A percentile compares a stretch with the other conserved stretches of the same genome.
phyloP scores from a whole-genome alignment of 2,797 vertebrate genomes.

The Sciurus carolinensis region DNA sequence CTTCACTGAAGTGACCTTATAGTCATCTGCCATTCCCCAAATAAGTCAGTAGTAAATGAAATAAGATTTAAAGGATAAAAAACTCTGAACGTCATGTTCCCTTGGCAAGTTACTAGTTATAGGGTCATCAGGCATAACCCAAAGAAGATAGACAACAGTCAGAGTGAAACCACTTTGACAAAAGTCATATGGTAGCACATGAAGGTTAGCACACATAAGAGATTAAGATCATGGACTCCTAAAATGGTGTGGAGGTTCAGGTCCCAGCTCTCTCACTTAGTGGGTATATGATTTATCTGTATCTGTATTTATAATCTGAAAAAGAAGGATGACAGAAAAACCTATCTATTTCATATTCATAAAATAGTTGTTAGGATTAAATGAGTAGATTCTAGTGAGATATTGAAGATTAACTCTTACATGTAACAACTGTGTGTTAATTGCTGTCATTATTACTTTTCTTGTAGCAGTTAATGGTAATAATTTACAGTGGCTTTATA shows the following conservation, averaged over 20 bases:
- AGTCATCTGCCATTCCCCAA: not conserved
- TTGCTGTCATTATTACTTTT: not conserved
- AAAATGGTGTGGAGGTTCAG: not conserved
- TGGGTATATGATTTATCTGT: not conserved
- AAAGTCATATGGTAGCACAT: not conserved
- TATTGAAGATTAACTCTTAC: conserved; percentile 11
- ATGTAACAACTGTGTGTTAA: not conserved
- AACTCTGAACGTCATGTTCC: not conserved
- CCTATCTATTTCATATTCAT: not conserved
- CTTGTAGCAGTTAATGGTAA: not conserved
- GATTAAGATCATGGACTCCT: not conserved
- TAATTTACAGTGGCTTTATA: not conserved
- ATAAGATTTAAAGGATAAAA: not conserved
- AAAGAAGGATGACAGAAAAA: not conserved
- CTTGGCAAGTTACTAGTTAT: not conserved
- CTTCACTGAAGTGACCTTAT: not conserved
- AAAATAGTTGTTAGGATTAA: not conserved
- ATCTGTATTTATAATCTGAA: not conserved
- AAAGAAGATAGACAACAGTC: not conserved
- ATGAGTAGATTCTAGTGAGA: not conserved
- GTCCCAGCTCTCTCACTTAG: not conserved
- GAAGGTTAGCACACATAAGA: not conserved
- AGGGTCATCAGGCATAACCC: not conserved
- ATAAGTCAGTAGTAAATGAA: not conserved
- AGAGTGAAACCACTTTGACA: not conserved